Percentiles rank a stretch among this genome's conserved stretches.
phyloP scores from a whole-genome alignment of 2,113 vertebrate genomes.

The Toxotes jaculatrix region DNA sequence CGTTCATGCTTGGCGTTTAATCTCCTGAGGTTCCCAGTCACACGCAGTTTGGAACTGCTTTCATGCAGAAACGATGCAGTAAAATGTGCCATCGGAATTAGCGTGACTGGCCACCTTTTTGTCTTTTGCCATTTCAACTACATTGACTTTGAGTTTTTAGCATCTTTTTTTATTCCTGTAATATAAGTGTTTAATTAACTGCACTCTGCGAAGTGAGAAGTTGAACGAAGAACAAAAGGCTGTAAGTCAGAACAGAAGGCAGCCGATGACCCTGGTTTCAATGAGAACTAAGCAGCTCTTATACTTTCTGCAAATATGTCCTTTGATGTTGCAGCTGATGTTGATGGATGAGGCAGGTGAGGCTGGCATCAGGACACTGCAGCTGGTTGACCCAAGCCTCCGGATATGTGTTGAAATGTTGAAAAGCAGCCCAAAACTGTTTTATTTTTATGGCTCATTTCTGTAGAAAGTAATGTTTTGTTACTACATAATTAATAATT shows the following conservation, averaged over 20 bases:
- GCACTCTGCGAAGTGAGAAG: background rate
- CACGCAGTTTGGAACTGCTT: background rate
- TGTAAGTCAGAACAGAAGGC: background rate
- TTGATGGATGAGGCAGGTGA: no score
- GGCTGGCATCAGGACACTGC: no score
- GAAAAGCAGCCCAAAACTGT: no score
- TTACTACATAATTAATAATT: background rate
- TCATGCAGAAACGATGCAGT: background rate
- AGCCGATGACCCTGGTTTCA: background rate
- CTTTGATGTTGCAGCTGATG: no score
- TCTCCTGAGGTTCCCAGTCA: background rate
- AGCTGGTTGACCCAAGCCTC: no score
- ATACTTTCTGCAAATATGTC: no score
- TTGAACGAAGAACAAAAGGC: background rate
- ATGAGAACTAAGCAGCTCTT: background rate
- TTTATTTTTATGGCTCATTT: no score
- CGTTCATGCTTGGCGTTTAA: background rate
- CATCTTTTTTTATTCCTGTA: background rate
- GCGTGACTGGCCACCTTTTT: no score
- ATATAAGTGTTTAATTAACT: background rate
- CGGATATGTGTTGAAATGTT: background rate
- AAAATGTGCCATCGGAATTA: background rate
- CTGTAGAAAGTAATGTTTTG: no score
- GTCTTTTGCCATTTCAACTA: no score
- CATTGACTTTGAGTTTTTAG: background rate